phyloP scores from a whole-genome alignment of 2,113 vertebrate species.

The Dendrocopos noguchii region DNA sequence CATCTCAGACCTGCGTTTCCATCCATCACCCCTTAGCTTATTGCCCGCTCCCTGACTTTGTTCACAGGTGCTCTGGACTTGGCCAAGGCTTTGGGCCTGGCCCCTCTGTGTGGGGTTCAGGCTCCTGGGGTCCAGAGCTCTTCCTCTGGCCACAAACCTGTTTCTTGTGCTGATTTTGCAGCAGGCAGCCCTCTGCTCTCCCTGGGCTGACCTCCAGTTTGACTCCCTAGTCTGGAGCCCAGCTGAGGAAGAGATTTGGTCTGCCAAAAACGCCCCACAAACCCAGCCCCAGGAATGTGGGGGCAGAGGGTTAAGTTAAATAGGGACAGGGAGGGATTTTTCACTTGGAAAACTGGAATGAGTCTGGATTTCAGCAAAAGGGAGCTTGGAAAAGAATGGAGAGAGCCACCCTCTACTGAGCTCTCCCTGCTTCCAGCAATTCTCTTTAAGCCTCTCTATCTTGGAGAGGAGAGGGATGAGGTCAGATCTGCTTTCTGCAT shows the following conservation, averaged over 20 bases:
- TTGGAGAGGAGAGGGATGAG: background rate
- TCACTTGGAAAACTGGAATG: background rate
- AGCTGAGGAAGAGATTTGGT: background rate
- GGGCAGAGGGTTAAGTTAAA: background rate
- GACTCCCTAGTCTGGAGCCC: background rate
- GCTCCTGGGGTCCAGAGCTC: background rate
- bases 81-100: background rate
- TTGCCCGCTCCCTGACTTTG: background rate
- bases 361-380: background rate
- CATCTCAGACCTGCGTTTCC: background rate
- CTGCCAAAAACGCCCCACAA: background rate
- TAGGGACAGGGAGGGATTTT: background rate
- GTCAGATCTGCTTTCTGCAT: background rate
- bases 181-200: background rate
- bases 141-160: background rate
- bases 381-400: background rate
- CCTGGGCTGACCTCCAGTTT: background rate
- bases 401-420: background rate
- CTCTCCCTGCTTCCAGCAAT: background rate
- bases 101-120: background rate
- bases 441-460: background rate
- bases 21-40: background rate
- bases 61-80: background rate
- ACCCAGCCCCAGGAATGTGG: background rate
- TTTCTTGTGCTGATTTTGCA: background rate